phyloP scores from a whole-genome alignment of 1,140 invertebrate genomes.

The Solenopsis fugax region DNA sequence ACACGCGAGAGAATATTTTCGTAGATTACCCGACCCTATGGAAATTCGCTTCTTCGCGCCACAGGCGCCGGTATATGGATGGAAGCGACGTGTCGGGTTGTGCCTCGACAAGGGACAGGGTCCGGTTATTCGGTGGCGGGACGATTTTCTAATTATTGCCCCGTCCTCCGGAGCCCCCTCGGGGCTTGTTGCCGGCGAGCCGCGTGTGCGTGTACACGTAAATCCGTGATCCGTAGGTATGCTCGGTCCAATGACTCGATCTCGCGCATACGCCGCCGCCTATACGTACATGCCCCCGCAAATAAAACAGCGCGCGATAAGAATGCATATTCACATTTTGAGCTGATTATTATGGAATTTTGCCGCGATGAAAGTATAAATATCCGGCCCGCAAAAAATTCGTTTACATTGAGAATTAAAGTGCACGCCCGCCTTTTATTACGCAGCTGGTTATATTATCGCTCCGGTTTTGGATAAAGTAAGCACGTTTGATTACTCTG shows the following conservation, averaged over 20 bases:
- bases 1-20: slow-evolving; percentile 66
- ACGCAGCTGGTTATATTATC: background rate
- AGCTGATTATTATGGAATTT: slow-evolving; percentile 59
- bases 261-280: slow-evolving; percentile 59
- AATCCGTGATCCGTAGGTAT: slow-evolving; percentile 63
- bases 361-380: slow-evolving; percentile 52
- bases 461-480: background rate
- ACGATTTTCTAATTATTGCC: slow-evolving; percentile 79
- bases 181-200: slow-evolving; percentile 68
- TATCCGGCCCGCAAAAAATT: slow-evolving; percentile 6
- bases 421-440: background rate
- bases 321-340: slow-evolving; percentile 62
- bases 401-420: background rate
- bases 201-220: slow-evolving; percentile 67
- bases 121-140: slow-evolving; percentile 76
- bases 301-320: slow-evolving; percentile 60
- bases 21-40: slow-evolving; percentile 67
- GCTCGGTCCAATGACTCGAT: slow-evolving; percentile 65
- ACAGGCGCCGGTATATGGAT: slow-evolving; percentile 61
- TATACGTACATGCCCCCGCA: background rate
- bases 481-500: background rate
- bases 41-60: slow-evolving; percentile 71
- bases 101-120: slow-evolving; percentile 71
- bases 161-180: slow-evolving; percentile 67
- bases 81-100: slow-evolving; percentile 65